Conservation (phyloP, 2,113 vertebrate genomes). For the Edolisoma coerulescens region DNA sequence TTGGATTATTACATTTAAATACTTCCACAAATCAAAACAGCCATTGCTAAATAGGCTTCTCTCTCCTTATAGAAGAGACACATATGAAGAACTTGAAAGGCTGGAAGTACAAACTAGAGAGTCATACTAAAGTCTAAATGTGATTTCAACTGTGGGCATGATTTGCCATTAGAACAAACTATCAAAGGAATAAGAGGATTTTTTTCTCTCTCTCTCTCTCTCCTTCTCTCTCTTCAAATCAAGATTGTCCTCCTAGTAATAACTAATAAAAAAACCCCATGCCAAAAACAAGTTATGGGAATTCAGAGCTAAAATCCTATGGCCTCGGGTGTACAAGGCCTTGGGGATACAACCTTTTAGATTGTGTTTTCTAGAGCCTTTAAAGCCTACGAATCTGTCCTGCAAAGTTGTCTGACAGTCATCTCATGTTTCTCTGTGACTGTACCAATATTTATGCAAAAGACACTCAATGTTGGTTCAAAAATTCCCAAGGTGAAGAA, state of each 20-base stretch:
- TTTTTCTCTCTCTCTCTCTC: neutral
- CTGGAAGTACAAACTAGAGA: neutral
- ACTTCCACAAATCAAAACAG: neutral
- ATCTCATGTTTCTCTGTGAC: neutral
- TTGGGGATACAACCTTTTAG: neutral
- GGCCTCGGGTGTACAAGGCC: neutral
- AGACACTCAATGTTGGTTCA: neutral
- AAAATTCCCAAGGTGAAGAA: neutral
- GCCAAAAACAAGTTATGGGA: neutral
- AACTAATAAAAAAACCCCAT: fast-evolving
- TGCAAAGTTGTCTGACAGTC: neutral
- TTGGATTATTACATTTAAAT: neutral
- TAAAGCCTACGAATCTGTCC: neutral
- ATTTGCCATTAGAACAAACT: neutral
- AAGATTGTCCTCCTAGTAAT: neutral
- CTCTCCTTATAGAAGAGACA: neutral
- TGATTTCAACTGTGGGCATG: neutral
- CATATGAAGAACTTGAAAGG: neutral
- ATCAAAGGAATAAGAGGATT: neutral
- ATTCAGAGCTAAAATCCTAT: neutral
- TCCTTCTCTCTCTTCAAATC: neutral
- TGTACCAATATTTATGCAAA: neutral
- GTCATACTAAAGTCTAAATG: neutral
- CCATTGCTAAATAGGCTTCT: neutral
- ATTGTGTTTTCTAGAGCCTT: neutral